Base-by-base conservation (phyloP, 2,797 vertebrate species). In the Denticeps clupeoides region DNA sequence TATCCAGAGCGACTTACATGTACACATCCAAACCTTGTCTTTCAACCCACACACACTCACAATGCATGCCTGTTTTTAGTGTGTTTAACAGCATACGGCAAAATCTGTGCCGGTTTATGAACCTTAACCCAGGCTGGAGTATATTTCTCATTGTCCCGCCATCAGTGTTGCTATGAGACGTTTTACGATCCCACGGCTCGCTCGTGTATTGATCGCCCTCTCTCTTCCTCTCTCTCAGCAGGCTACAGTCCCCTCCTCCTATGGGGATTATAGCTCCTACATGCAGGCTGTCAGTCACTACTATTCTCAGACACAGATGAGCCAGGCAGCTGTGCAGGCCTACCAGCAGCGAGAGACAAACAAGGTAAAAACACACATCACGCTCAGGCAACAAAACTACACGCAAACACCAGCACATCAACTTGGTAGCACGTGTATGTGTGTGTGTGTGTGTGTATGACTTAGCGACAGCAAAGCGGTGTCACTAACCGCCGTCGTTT, bases 241-340 rank as follows among this genome's bases (percentile, higher is more conserved):
- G 86, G 65, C 77, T 57, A 58, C 73, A 27, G 40, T 73, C 1
- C 72, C 73, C 32, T 58, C 80, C 21, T 63, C 71, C 35, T 83
- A 80, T 24, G 75, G 80, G 40, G 82, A 79, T 64, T 86, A 81
- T 73, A 76, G 53, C 19, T 72, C 81, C 53, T 86, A 83, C 76
- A 82, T 90, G 78, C 81, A 82, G 65, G 78, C 81, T 2, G 61
- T 86, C 45, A 83, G 86, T 70, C 72, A 85, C 37, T 83, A 87
- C 77, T 82, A 83, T 63, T 72, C 77, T 42, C 83, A 82, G 64
- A 80, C 83, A 47, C 83, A 72, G 65, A 68, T 68, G 56, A 63
- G 51, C 59, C 45, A 51, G 63, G 63, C 74, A 65, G 60, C 74
- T 53, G 68, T 76, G 41, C 84, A 80, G 45, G 69, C 73, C 46